Percentiles rank a stretch among this genome's conserved stretches.
These are phyloP conservation scores for Meganola albula DNA, from an alignment of 2,888 invertebrate genomes.

Conservation along the genomic window DNA sequence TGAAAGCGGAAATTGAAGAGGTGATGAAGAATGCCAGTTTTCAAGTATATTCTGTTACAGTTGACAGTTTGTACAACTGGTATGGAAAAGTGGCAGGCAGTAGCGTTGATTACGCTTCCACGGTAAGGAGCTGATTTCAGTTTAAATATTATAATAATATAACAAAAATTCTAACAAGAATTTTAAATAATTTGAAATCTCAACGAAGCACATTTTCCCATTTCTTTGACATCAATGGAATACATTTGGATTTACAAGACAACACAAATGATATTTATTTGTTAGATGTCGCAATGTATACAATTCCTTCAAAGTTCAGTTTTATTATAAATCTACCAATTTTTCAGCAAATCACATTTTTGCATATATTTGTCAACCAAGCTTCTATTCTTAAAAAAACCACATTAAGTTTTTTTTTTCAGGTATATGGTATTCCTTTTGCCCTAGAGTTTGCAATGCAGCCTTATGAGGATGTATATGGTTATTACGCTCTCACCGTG, in stretches of 20 bases:
- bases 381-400: background rate
- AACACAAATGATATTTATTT: too few species aligned
- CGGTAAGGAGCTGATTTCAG: slow-evolving; percentile 46
- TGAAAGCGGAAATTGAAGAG: slow-evolving; percentile 59
- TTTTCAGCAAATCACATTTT: too few species aligned
- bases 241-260: too few species aligned
- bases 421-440: slow-evolving; percentile 61
- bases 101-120: slow-evolving; percentile 62
- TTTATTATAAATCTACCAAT: too few species aligned
- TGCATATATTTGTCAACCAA: too few species aligned
- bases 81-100: slow-evolving; percentile 51
- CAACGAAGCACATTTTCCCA: too few species aligned
- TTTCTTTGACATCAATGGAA: too few species aligned
- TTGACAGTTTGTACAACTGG: slow-evolving; percentile 53
- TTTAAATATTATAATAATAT: too few species aligned
- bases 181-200: too few species aligned
- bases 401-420: slow-evolving; percentile 13
- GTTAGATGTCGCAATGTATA: too few species aligned
- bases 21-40: slow-evolving; percentile 56
- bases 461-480: slow-evolving; percentile 23
- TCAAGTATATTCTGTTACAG: slow-evolving; percentile 37
- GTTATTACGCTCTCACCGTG: slow-evolving; percentile 28
- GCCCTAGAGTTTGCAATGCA: slow-evolving; percentile 63
- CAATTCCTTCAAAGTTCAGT: too few species aligned
- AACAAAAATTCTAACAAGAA: too few species aligned